Evolutionary conservation across 2,113 vertebrate genomes (phyloP), one percentile per base, ranked within the genome.

Genomic region (Candoia aspera): DNA sequence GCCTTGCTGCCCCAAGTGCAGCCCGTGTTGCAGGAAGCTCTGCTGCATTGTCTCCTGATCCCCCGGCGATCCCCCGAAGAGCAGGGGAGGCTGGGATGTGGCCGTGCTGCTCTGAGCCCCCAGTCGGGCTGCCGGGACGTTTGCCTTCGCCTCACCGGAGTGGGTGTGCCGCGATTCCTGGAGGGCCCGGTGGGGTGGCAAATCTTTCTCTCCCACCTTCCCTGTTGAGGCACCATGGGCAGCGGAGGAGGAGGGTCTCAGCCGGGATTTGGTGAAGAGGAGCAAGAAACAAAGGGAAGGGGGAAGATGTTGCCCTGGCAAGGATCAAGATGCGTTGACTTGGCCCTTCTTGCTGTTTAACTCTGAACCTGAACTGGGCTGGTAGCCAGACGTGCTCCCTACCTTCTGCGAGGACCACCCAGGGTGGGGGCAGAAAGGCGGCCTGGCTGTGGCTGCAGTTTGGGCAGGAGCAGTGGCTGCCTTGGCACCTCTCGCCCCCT

Each of bases 31-130:
- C 94, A 93, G 93, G 58, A 96, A 97, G 92, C 94, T 94, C 93
- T 96, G 95, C 17, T 97, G 97, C 1, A 19, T 97, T 0, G 0
- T 97, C 91, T 98, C 96, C 93, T 98, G 87, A 96, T n/a, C 2
- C 0, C 0, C 1, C 0, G 21, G 13, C 98, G 87, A 96, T n/a
- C 2, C 0, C 1, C 1, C 0, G 12, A 23, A 24, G 59, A 24
- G 60, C 54, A 8, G 8, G 2, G 8, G 6, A 42, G 73, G 33
- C 33, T 4, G 73, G n/a, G n/a, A n/a, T n/a, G n/a, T n/a, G n/a
- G n/a, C n/a, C n/a, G n/a, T 42, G 42, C 42, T 2, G 42, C 42
- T 42, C 2, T 3, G 42, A 2, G 29, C 29, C 29, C 49, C 49
- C 49, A 5, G 49, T 5, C 4, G 49, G 49, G 13, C n/a, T 6